Conservation (phyloP, 2,888 invertebrate genomes). For the Cephus rjabovi region DNA sequence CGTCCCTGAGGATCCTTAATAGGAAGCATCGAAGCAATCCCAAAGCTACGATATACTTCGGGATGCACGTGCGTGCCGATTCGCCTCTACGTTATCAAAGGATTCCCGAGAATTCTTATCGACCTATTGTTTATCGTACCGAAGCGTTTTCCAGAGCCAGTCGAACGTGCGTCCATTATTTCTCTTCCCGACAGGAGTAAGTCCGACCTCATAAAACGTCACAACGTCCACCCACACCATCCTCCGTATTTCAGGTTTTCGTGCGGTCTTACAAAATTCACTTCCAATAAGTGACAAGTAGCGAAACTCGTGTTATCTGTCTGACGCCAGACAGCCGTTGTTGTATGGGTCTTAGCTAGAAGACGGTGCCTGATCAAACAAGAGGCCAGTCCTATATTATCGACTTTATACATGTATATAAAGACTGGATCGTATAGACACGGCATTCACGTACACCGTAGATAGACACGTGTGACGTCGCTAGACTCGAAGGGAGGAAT, state of each 20-base stretch:
- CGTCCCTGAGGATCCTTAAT: not conserved
- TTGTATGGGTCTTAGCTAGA: not conserved
- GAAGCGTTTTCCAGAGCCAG: not conserved
- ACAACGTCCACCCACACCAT: not conserved
- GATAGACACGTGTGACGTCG: slow-evolving; percentile 1
- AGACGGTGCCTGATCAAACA: not conserved
- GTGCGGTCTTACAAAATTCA: not conserved
- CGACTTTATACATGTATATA: not conserved
- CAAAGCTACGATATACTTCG: not conserved
- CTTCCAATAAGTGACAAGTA: not conserved
- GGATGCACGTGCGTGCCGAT: not conserved
- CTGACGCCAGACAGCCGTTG: not conserved
- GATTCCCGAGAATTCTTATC: not conserved
- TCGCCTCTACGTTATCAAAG: not conserved
- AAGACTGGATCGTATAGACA: not conserved
- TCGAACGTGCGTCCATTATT: not conserved
- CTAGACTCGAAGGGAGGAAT: not conserved
- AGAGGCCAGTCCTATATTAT: not conserved
- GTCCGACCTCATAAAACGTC: not conserved
- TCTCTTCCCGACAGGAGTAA: not conserved
- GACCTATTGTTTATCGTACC: not conserved
- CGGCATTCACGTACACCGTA: not conserved
- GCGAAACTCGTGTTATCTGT: not conserved
- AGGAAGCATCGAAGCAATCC: not conserved
- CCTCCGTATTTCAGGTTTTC: not conserved